These are phyloP conservation scores for Gortyna flavago DNA, from an alignment of 2,888 invertebrate genomes.

Conservation along the genomic window DNA sequence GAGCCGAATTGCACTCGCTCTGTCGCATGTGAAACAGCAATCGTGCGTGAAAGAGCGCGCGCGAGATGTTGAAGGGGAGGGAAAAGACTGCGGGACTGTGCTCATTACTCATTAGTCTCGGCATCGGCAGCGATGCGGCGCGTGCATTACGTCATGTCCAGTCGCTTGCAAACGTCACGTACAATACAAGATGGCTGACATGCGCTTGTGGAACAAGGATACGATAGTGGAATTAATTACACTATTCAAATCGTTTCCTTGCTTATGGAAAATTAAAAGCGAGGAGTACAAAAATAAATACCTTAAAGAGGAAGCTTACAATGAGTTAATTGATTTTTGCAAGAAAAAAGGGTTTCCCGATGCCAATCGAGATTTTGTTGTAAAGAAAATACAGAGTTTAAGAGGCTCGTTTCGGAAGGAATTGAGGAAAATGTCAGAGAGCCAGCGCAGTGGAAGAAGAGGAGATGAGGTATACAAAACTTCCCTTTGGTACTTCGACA, in stretches of 20 bases:
- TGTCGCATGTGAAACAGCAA: conserved; percentile 9
- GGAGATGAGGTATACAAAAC: conserved; percentile 9
- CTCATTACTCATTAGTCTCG: neutral
- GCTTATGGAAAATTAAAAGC: conserved; percentile 22
- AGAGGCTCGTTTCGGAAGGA: conserved; percentile 19
- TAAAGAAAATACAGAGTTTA: conserved; percentile 22
- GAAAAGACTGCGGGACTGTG: neutral
- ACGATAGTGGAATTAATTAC: conserved; percentile 9
- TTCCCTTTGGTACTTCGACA: conserved; percentile 16
- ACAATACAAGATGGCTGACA: conserved; percentile 9
- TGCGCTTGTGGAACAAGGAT: neutral
- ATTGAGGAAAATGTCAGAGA: conserved; percentile 7
- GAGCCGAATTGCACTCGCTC: neutral
- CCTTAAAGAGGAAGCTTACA: conserved; percentile 13
- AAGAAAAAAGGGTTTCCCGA: conserved; percentile 11
- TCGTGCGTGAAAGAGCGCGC: conserved; percentile 13
- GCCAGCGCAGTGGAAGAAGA: conserved; percentile 4
- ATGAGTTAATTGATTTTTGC: conserved; percentile 8
- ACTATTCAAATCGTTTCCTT: conserved; percentile 12
- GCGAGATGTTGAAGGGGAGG: neutral
- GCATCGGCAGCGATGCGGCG: neutral
- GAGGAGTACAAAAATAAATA: conserved; percentile 15
- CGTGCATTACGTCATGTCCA: neutral
- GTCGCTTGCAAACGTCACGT: neutral
- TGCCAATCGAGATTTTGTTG: conserved; percentile 24